phyloP scores from a whole-genome alignment of 2,888 invertebrate species.

The Aelia acuminata region DNA sequence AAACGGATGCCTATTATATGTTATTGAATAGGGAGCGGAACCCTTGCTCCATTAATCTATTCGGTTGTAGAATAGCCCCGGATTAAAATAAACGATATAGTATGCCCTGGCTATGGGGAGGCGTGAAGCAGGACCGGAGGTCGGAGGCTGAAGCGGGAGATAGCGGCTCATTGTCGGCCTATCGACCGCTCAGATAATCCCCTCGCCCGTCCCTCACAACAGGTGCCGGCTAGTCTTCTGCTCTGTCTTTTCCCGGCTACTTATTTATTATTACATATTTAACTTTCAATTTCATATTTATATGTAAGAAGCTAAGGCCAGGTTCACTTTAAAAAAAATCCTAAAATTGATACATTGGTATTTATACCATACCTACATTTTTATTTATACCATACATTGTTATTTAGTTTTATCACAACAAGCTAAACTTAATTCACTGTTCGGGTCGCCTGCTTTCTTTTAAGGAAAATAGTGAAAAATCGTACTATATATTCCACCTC shows the following conservation, averaged over 20 bases:
- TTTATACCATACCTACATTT: no score
- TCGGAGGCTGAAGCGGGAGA: slow-evolving; percentile 12
- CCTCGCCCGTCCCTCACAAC: background rate
- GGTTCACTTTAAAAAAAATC: no score
- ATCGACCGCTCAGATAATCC: slow-evolving; percentile 46
- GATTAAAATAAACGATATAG: slow-evolving; percentile 20
- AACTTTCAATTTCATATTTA: no score
- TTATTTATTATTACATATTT: background rate
- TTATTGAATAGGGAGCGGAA: background rate
- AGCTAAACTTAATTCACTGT: no score
- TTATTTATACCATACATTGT: no score
- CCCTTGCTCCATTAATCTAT: background rate
- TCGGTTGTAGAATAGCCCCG: background rate
- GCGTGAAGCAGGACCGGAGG: background rate
- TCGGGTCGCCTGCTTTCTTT: no score
- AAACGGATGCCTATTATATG: background rate
- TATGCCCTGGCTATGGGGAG: background rate
- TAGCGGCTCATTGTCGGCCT: slow-evolving; percentile 43
- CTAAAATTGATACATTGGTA: no score
- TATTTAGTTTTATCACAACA: no score
- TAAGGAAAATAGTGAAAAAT: no score
- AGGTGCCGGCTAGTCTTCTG: slow-evolving; percentile 22
- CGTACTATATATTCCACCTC: no score
- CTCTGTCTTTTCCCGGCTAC: background rate
- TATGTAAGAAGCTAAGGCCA: no score